Evolutionary conservation across 1,140 invertebrate species (phyloP).

Genomic region (Nasonia giraulti): DNA sequence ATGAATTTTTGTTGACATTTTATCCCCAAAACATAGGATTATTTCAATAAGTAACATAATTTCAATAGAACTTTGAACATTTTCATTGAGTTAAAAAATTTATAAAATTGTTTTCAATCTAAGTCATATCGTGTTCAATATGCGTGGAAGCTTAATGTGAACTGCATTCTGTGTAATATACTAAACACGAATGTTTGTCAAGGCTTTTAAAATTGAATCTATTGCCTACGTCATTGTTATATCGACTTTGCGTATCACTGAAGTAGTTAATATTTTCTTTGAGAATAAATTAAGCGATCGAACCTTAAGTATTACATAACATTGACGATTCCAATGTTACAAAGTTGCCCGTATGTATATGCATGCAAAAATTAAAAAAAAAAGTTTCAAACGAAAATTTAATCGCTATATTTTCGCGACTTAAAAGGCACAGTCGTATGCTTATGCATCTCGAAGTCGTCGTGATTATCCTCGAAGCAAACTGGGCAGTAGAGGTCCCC

Average conservation of each 20-base stretch:
- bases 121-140: background rate
- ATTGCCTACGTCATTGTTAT: background rate
- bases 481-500: constrained; percentile 64
- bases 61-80: too few species aligned
- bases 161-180: background rate
- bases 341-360: background rate
- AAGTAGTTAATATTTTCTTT: background rate
- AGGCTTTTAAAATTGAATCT: background rate
- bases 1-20: too few species aligned
- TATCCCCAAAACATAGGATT: too few species aligned
- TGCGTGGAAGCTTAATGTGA: background rate
- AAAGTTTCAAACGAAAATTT: background rate
- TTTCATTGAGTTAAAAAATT: too few species aligned
- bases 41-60: too few species aligned
- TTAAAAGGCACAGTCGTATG: constrained; percentile 60
- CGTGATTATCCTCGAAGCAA: constrained; percentile 67
- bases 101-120: background rate
- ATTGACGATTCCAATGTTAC: background rate
- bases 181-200: background rate
- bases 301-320: background rate
- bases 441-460: constrained; percentile 63
- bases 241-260: background rate
- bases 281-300: background rate
- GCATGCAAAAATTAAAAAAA: background rate
- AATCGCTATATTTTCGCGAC: background rate